Conservation (phyloP, 2,113 vertebrate genomes). For the Podarcis cretensis region DNA sequence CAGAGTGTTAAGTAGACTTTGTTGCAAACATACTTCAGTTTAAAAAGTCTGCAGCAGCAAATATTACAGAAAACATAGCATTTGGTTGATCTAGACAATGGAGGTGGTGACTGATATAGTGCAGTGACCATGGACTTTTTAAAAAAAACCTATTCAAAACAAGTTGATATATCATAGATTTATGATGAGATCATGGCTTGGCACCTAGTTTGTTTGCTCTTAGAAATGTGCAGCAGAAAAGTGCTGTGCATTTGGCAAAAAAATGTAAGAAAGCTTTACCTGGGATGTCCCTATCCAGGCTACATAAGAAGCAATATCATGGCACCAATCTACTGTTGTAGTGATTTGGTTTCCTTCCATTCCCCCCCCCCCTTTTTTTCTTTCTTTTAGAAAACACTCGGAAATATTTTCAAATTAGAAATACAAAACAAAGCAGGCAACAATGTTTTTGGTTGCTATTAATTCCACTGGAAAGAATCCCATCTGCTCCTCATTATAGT, state of each 20-base stretch:
- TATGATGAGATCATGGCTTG: neutral
- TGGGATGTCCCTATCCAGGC: neutral
- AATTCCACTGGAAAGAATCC: constrained; percentile 66
- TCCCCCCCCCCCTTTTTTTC: neutral
- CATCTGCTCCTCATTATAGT: constrained; percentile 68
- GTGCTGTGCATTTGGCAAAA: neutral
- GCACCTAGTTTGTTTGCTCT: neutral
- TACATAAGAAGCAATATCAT: neutral
- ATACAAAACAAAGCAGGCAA: constrained; percentile 44
- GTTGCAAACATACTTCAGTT: too few relatives aligned
- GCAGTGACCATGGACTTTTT: neutral
- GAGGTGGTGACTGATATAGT: neutral
- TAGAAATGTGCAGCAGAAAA: neutral
- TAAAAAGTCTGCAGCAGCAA: neutral
- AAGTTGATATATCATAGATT: neutral
- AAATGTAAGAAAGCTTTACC: neutral
- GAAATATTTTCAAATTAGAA: constrained; percentile 31
- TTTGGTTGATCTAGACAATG: neutral
- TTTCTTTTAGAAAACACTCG: constrained; percentile 17
- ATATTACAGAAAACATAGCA: neutral
- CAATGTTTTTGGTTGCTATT: constrained; percentile 61
- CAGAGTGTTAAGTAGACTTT: too few relatives aligned
- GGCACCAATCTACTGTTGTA: neutral
- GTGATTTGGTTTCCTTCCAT: neutral
- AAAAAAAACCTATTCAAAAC: neutral